A percentile compares a stretch with the other conserved stretches of the same genome.
phyloP scores from a whole-genome alignment of 2,888 invertebrate species.

The Sarcophaga caerulescens region DNA sequence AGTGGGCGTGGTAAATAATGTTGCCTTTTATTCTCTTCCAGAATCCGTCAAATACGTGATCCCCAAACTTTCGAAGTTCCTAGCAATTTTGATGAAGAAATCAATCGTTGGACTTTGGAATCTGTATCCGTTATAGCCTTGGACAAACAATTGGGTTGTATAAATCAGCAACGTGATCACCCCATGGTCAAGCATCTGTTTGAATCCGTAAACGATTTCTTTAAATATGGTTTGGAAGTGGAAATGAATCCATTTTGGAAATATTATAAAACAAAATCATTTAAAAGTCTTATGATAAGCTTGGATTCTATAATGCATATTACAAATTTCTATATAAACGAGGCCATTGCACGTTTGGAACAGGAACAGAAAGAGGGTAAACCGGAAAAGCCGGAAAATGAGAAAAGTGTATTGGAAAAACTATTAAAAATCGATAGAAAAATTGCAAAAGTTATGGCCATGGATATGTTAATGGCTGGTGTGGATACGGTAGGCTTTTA shows the following conservation, averaged over 20 bases:
- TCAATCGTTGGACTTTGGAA: conserved; percentile 85
- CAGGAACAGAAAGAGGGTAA: conserved; percentile 61
- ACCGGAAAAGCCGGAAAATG: conserved; percentile 69
- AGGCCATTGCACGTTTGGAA: conserved; percentile 75
- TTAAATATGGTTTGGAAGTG: conserved; percentile 67
- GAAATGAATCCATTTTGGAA: conserved; percentile 74
- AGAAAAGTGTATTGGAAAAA: conserved; percentile 85
- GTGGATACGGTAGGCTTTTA: conserved; percentile 85
- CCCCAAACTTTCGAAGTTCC: conserved; percentile 78
- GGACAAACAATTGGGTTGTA: conserved; percentile 78
- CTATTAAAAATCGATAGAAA: conserved; percentile 84
- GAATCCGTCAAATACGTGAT: conserved; percentile 78
- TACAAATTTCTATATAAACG: conserved; percentile 75
- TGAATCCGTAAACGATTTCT: conserved; percentile 63
- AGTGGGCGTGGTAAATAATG: too few relatives aligned
- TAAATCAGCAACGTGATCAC: conserved; percentile 68
- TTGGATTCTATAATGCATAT: conserved; percentile 73
- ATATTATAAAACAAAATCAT: conserved; percentile 70
- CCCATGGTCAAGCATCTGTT: conserved; percentile 70
- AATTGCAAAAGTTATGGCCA: conserved; percentile 86
- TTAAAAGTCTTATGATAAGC: conserved; percentile 71
- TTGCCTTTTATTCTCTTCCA: conserved; percentile 52
- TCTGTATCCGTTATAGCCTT: conserved; percentile 81
- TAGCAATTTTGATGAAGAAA: conserved; percentile 81
- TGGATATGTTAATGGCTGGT: conserved; percentile 87